These are phyloP conservation scores for Crocidura indochinensis DNA, from an alignment of 2,797 vertebrate species.

Conservation along the genomic window DNA sequence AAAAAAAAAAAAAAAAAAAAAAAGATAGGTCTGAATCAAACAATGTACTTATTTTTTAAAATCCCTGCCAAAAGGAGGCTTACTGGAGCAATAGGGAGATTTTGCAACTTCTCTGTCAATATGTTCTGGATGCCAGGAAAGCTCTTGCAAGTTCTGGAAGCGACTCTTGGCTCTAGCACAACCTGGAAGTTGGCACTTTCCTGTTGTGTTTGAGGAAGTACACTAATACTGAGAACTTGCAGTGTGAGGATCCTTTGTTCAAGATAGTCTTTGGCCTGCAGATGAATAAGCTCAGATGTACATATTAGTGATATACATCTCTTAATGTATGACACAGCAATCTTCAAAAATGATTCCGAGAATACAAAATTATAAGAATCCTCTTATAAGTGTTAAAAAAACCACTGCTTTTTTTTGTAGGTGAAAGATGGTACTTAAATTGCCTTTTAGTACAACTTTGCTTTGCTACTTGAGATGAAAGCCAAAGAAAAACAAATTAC, in stretches of 20 bases:
- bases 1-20: no score
- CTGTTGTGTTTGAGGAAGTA: conserved; percentile 38
- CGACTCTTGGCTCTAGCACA: neutral
- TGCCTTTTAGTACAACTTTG: conserved; percentile 7
- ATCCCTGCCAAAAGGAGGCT: conserved; percentile 39
- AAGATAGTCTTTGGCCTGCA: conserved; percentile 41
- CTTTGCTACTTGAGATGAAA: neutral
- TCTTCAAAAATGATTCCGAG: conserved; percentile 47
- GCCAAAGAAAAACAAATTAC: conserved; percentile 8
- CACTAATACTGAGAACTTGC: neutral
- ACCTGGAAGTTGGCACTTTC: neutral
- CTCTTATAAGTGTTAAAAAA: neutral
- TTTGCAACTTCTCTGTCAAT: neutral
- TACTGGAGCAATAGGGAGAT: neutral
- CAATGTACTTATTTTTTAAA: conserved; percentile 61
- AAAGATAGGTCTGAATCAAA: no score
- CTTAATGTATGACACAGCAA: neutral
- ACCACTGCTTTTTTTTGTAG: neutral
- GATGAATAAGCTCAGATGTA: conserved; percentile 2
- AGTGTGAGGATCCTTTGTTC: neutral
- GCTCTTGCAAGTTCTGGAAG: conserved; percentile 16
- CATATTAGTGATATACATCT: neutral
- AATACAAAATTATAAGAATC: conserved; percentile 27
- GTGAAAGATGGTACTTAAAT: neutral
- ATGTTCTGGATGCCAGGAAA: conserved; percentile 35